Evolutionary conservation across 2,113 vertebrate species (phyloP), one percentile per base, ranked within the genome.

Genomic region (Dicerorhinus sumatrensis): DNA sequence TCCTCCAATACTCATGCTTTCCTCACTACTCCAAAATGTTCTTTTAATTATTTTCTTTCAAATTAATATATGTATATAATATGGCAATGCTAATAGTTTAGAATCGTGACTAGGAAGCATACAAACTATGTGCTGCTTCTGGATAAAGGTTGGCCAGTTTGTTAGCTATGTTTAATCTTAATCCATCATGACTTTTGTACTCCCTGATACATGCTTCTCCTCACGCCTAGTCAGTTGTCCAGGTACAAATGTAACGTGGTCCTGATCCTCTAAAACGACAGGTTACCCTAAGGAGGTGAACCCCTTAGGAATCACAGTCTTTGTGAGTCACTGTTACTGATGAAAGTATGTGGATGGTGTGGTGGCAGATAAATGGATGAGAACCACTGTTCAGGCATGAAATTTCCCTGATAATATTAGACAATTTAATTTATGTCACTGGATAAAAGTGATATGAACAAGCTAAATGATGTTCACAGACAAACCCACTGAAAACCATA

Each of bases 21-120:
- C 82, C 81, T 62, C 46, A 46, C 9, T 42, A 87, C 10, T 79
- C 27, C 42, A 91, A 92, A 85, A 56, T 54, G 46, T 72, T 79
- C 42, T 82, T 54, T 67, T 73, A 89, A 82, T 86, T 36, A 62
- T 46, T 85, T 97, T 72, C 69, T 73, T 95, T 92, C 42, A 72
- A 80, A 80, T 94, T 20, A 69, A 46, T 62, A 4, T 46, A 60
- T 13, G 17, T 20, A 69, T 60, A 51, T 56, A 76, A n/a, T 62
- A 73, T 14, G 36, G 23, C 60, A 76, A 72, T 29, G 39, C 5
- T 73, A 75, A 18, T 48, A 33, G 65, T 95, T 91, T 63, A 79
- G 36, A 79, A 80, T 0, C 95, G 8, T 67, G 42, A 91, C 33
- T 77, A 73, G 8, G 31, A 89, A 89, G 42, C 8, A 89, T 4